Base-by-base conservation (phyloP, 2,888 invertebrate genomes). In the Trilocha varians region DNA sequence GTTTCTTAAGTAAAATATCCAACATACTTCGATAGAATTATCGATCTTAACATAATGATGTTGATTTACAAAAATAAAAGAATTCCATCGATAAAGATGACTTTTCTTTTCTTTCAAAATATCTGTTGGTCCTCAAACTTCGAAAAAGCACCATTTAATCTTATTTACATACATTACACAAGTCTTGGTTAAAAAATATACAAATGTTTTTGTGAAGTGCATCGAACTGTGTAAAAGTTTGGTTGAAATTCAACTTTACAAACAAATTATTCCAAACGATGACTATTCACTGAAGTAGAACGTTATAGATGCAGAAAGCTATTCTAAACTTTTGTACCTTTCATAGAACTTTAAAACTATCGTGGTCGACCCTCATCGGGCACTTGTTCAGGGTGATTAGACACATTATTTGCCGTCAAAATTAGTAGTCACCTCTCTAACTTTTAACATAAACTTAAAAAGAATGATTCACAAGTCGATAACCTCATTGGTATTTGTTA, bases 171-270 rank as follows among this genome's bases (percentile, higher is more conserved):
- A 25, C 5, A 25, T 6, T 8, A 18, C 11, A 53, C 57, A 63
- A 63, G 64, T 66, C 60, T 69, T 68, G 64, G 62, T 55, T 57
- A 55, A 53, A 55, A 58, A 60, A 54, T 55, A 53, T 59, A 58
- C 61, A 62, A 59, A 49, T 52, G 52, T 60, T 53, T 52, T 47
- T 42, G 44, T 37, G 33, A 49, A 49, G 59, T 60, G 52, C 56
- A 50, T 52, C 62, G 60, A 62, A 62, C 62, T 52, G 47, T 35
- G 35, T 9, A 38, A 42, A 45, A 18, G 39, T 39, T 41, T 25
- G 25, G 13, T 41, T 49, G 49, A 49, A 58, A 62, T 50, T 43
- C 39, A 50, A 59, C 50, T 55, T 52, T 49, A 53, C 57, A 59
- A 56, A 59, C 50, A 62, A 57, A 58, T 61, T 53, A 44, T 40